A percentile compares a stretch with the other conserved stretches of the same genome.
phyloP scores from a whole-genome alignment of 2,113 vertebrate genomes.

The Ceyx margarethae region DNA sequence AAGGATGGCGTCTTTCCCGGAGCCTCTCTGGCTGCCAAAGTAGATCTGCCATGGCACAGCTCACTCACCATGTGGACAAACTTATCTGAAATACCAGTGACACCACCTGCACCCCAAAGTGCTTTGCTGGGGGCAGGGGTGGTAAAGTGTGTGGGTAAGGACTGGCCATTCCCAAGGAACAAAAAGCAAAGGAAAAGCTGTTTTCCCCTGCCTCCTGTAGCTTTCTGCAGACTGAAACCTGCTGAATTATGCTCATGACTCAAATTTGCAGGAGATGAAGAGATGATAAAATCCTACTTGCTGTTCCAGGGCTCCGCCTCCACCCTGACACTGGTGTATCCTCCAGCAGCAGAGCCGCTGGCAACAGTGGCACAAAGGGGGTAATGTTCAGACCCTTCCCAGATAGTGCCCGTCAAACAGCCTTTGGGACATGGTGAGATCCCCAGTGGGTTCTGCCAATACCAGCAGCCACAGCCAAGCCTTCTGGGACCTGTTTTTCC shows the following conservation, averaged over 20 bases:
- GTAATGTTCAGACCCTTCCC: accelerated
- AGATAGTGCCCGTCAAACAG: background rate
- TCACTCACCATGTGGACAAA: background rate
- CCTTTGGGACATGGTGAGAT: background rate
- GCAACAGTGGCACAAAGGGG: accelerated
- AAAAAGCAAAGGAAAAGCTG: background rate
- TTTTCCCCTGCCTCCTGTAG: background rate
- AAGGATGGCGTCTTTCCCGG: background rate
- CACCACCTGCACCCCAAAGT: background rate
- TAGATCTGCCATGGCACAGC: background rate
- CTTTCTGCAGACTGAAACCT: background rate
- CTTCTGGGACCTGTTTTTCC: background rate
- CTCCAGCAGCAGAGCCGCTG: background rate
- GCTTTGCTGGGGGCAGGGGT: background rate
- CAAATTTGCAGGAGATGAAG: background rate
- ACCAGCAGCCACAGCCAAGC: background rate
- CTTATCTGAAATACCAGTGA: background rate
- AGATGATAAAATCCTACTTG: background rate
- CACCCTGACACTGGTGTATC: background rate
- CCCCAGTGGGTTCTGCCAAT: background rate
- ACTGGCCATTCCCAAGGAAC: background rate
- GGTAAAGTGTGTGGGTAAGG: accelerated
- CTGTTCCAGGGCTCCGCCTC: background rate
- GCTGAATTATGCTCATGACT: background rate
- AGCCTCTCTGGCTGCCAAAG: background rate